Percentiles rank a stretch among this genome's conserved stretches.
Conservation (phyloP, 2,797 vertebrate species). For the Lepidocolaptes lacrymiger region DNA sequence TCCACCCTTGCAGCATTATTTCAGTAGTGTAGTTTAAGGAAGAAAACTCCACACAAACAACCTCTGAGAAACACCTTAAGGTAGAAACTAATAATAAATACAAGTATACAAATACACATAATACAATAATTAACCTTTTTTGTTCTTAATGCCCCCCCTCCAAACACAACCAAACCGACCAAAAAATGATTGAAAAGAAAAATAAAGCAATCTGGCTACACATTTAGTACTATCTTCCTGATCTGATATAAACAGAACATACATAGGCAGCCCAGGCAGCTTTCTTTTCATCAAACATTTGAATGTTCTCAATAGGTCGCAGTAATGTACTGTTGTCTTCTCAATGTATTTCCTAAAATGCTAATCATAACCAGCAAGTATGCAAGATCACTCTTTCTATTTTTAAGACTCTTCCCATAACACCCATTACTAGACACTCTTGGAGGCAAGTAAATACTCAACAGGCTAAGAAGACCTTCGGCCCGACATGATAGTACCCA, state of each 20-base stretch:
- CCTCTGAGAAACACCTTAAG: neutral
- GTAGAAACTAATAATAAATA: neutral
- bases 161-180: neutral
- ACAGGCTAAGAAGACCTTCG: neutral
- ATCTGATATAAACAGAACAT: neutral
- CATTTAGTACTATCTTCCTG: neutral
- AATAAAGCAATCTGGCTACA: fast-evolving
- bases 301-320: neutral
- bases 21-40: neutral
- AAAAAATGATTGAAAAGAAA: neutral
- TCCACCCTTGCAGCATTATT: neutral
- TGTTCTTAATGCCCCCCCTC: neutral
- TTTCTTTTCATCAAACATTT: neutral
- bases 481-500: neutral
- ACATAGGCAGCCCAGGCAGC: neutral
- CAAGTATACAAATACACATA: neutral
- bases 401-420: neutral
- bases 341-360: neutral
- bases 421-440: neutral
- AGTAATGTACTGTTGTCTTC: neutral
- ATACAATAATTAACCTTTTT: neutral
- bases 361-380: neutral
- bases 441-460: neutral
- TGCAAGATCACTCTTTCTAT: neutral
- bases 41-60: neutral